phyloP scores from a whole-genome alignment of 2,888 invertebrate genomes.

The Polydrusus cervinus region DNA sequence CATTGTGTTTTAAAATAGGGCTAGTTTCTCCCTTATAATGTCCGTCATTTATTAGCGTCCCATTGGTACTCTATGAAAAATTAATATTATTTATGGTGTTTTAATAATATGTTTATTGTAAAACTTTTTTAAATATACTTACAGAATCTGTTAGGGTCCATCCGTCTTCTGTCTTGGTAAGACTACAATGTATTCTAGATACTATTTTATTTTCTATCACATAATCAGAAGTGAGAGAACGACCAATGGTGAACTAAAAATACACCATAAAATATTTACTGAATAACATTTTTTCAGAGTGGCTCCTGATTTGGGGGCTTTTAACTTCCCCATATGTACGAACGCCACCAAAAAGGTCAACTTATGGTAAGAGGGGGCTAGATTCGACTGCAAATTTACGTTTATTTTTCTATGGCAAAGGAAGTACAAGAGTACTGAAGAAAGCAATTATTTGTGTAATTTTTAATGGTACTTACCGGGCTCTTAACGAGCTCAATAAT shows the following conservation, averaged over 20 bases:
- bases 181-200: conserved; percentile 41
- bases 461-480: conserved; percentile 40
- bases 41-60: conserved; percentile 42
- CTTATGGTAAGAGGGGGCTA: no score
- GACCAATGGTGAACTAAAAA: conserved; percentile 47
- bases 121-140: not conserved
- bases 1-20: conserved; percentile 36
- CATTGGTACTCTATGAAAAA: conserved; percentile 50
- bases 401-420: no score
- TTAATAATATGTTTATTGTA: not conserved
- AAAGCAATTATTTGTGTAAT: no score
- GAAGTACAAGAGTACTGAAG: no score
- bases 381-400: not conserved
- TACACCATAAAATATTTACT: not conserved
- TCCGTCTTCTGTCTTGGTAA: conserved; percentile 28
- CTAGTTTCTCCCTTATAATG: conserved; percentile 25
- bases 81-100: not conserved
- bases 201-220: conserved; percentile 37
- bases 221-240: conserved; percentile 31
- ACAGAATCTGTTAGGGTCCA: conserved; percentile 44
- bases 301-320: no score
- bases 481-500: conserved; percentile 36
- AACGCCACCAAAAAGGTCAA: no score
- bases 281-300: no score
- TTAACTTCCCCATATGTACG: no score